These are phyloP conservation scores for Sesia bembeciformis DNA, from an alignment of 2,888 invertebrate species.

Conservation along the genomic window DNA sequence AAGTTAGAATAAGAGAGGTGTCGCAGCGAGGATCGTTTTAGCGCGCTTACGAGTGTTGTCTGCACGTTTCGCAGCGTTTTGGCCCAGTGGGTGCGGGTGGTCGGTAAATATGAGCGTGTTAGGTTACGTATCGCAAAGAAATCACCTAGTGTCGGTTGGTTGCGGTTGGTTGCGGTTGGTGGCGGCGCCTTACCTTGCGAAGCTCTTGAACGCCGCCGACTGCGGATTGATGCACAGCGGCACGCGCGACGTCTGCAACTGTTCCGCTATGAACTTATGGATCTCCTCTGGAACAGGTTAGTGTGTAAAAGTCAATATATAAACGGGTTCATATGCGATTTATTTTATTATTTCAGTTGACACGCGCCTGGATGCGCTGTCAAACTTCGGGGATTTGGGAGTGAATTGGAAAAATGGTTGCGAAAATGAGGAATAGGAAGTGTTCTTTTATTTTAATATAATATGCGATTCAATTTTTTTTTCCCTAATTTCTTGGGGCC, in stretches of 20 bases:
- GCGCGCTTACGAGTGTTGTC: slow-evolving; percentile 31
- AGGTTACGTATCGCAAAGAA: slow-evolving; percentile 70
- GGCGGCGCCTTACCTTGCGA: slow-evolving; percentile 93
- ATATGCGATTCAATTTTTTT: too few species aligned
- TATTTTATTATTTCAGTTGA: too few species aligned
- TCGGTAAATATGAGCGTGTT: slow-evolving; percentile 39
- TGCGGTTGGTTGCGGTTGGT: slow-evolving; percentile 38
- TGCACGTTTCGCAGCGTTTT: slow-evolving; percentile 17
- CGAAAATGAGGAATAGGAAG: too few species aligned
- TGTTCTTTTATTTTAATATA: too few species aligned
- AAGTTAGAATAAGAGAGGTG: slow-evolving; percentile 2
- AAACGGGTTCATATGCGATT: not conserved
- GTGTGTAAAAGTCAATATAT: not conserved
- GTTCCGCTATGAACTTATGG: slow-evolving; percentile 99
- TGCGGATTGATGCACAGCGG: slow-evolving; percentile 99
- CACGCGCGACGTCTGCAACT: slow-evolving; percentile 94
- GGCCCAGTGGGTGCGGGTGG: slow-evolving; percentile 60
- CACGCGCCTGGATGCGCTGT: too few species aligned
- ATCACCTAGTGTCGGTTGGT: slow-evolving; percentile 73
- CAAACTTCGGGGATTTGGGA: too few species aligned
- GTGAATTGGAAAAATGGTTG: too few species aligned
- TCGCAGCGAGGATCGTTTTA: slow-evolving; percentile 32
- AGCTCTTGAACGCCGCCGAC: slow-evolving; percentile 99
- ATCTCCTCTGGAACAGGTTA: slow-evolving; percentile 89
- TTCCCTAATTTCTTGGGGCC: too few species aligned